Evolutionary conservation across 2,797 vertebrate species (phyloP), one percentile per base, ranked within the genome.

Genomic region (Morelia viridis): DNA sequence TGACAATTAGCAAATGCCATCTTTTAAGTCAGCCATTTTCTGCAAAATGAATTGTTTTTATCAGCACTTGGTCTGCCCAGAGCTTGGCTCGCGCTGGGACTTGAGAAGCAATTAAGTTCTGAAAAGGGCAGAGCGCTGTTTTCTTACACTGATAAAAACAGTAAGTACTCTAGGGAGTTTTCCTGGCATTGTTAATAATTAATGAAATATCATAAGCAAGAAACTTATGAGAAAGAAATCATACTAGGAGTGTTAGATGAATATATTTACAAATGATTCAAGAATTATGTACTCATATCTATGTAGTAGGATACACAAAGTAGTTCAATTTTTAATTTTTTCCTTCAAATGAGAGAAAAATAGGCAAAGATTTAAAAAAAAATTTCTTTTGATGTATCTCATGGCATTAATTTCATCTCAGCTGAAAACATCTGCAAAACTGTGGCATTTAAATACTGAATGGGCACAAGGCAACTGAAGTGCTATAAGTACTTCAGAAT

Each of bases 121-220:
- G 62, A 58, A 85, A 89, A 71, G 10, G 80, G 35, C 50, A n/a
- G 62, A 89, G 28, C 68, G 26, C 56, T 76, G 28, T 86, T 92
- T 90, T 68, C 56, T 89, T 76, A 86, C 26, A 71, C 53, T 24
- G 62, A 28, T 89, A 89, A 71, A 90, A 68, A 26, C 61, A 68
- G 71, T 53, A 71, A 61, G n/a, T 86, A 86, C 28, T 92, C 24
- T 60, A 22, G 19, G 26, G 64, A 92, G 62, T 50, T 76, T n/a
- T 89, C 28, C 15, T 61, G 89, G 35, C 61, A 61, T 85, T 53
- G 64, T 86, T 90, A 92, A 87, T 62, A 60, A 92, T 92, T 90
- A 76, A 88, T 92, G 86, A 83, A 89, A 71, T 85, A 84, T 13
- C n/a, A 50, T 58, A 35, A 89, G 87, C 28, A 57, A 35, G 31